These are phyloP conservation scores for Pollenia amentaria DNA, from an alignment of 2,888 invertebrate species.

Conservation along the genomic window DNA sequence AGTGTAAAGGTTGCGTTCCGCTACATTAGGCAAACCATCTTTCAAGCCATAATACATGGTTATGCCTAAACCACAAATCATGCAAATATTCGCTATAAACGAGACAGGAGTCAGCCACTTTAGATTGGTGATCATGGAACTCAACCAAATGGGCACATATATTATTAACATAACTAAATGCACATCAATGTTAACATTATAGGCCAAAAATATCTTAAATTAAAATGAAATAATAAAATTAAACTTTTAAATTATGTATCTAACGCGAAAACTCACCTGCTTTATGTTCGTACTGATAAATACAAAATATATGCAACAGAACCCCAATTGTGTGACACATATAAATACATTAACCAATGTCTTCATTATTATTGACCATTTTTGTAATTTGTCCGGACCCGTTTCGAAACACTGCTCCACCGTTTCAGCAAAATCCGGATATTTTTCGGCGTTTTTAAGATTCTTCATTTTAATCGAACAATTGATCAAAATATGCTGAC, in stretches of 20 bases:
- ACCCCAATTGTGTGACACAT: conserved; percentile 98
- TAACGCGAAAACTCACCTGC: conserved; percentile 86
- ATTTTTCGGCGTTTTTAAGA: conserved; percentile 86
- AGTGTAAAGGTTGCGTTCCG: conserved; percentile 87
- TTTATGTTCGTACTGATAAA: conserved; percentile 95
- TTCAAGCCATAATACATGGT: conserved; percentile 91
- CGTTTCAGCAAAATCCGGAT: conserved; percentile 92
- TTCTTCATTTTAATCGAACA: conserved; percentile 89
- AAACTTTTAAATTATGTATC: background rate
- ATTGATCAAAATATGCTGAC: conserved; percentile 94
- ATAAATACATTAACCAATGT: conserved; percentile 93
- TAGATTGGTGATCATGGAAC: conserved; percentile 91
- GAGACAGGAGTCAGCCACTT: conserved; percentile 92
- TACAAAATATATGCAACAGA: conserved; percentile 98
- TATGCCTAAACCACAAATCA: conserved; percentile 89
- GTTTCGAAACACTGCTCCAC: conserved; percentile 92
- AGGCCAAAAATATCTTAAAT: conserved; percentile 88
- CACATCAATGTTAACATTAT: conserved; percentile 87
- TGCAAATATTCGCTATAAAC: conserved; percentile 90
- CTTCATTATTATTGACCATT: conserved; percentile 88
- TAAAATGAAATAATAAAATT: background rate
- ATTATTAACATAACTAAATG: conserved; percentile 91
- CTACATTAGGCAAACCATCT: conserved; percentile 88
- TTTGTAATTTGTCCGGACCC: conserved; percentile 88
- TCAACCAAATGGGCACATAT: conserved; percentile 89